Conservation (phyloP, 2,888 invertebrate genomes). For the Drosophila anomalipes region DNA sequence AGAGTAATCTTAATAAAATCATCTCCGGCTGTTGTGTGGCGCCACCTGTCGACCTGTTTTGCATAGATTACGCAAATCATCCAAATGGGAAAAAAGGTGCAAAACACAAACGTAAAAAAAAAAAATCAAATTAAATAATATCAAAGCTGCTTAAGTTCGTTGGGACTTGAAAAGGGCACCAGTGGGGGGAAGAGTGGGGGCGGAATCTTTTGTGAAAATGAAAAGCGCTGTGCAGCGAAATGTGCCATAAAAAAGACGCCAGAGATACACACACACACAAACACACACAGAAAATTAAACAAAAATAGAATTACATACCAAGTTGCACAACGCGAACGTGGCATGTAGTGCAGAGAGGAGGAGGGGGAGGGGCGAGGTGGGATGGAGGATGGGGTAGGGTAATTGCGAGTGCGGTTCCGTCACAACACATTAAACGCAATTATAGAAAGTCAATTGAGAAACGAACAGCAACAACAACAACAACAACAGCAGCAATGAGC, state of each 20-base stretch:
- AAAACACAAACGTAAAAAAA: conserved; percentile 23
- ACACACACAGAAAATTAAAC: conserved; percentile 48
- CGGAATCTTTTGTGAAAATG: conserved; percentile 46
- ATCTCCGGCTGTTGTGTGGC: conserved; percentile 23
- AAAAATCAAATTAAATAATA: conserved; percentile 69
- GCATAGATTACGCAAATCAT: conserved; percentile 64
- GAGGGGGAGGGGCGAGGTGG: neutral
- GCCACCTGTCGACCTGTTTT: conserved; percentile 46
- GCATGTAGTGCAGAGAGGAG: neutral
- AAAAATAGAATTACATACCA: conserved; percentile 68
- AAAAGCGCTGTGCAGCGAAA: conserved; percentile 59
- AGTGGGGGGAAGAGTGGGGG: neutral
- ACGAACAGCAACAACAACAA: conserved; percentile 22
- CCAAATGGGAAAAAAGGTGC: conserved; percentile 16
- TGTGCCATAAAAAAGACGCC: conserved; percentile 62
- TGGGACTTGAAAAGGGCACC: neutral
- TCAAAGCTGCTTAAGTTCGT: conserved; percentile 65
- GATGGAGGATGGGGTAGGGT: conserved; percentile 9
- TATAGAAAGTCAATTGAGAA: conserved; percentile 79
- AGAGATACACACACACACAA: conserved; percentile 25
- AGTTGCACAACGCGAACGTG: conserved; percentile 66
- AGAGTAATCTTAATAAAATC: conserved; percentile 58
- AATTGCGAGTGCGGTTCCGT: conserved; percentile 61
- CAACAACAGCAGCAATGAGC: conserved; percentile 20
- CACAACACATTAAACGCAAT: conserved; percentile 82